Evolutionary conservation across 1,140 invertebrate genomes (phyloP).

Genomic region (Sycophila sp.): DNA sequence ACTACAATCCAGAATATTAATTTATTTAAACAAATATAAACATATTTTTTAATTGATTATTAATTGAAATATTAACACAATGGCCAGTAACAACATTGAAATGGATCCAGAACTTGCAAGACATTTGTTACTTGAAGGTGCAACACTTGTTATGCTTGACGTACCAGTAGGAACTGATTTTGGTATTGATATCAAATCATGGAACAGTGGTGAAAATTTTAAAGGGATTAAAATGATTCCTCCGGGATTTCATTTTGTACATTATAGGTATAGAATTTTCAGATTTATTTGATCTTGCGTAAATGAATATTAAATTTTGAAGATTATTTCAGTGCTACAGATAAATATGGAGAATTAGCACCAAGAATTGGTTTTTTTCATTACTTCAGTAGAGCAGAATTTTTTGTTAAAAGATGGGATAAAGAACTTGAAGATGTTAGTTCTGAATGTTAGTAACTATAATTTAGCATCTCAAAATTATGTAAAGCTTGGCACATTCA

Average conservation of each 20-base stretch:
- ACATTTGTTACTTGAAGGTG: conserved; percentile 83
- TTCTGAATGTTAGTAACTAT: conserved; percentile 59
- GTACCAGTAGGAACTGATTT: conserved; percentile 90
- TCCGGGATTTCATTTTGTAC: conserved; percentile 93
- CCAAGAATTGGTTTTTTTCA: conserved; percentile 91
- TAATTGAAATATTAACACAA: neutral
- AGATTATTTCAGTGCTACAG: conserved; percentile 64
- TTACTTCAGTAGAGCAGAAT: conserved; percentile 83
- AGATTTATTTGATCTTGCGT: neutral
- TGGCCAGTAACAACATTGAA: conserved; percentile 51
- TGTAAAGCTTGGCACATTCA: neutral
- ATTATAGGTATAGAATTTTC: conserved; percentile 75
- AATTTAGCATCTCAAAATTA: neutral
- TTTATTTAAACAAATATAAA: too few species aligned
- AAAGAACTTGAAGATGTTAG: conserved; percentile 75
- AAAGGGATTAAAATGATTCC: conserved; percentile 99
- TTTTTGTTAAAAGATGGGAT: conserved; percentile 90
- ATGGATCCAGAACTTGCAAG: conserved; percentile 85
- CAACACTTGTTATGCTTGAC: conserved; percentile 82
- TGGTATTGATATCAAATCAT: conserved; percentile 96
- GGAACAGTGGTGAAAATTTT: conserved; percentile 93
- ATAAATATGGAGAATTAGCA: conserved; percentile 68
- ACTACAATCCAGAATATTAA: too few species aligned
- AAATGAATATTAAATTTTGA: neutral
- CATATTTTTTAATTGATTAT: too few species aligned